A percentile compares a stretch with the other conserved stretches of the same genome.
Conservation (phyloP, 2,797 vertebrate genomes). For the Odontamblyopus rebecca region DNA sequence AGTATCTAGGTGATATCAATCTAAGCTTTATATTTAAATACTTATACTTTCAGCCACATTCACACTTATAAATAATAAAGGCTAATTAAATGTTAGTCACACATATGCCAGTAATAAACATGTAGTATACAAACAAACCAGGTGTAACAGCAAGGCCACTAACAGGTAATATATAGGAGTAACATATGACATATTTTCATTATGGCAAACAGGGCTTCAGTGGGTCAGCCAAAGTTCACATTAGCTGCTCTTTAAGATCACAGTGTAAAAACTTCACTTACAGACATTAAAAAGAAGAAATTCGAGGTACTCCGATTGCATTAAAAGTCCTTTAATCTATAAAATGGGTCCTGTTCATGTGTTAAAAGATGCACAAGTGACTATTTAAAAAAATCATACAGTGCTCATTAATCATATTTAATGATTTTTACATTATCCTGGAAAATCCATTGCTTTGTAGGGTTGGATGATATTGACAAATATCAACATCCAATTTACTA, state of each 20-base stretch:
- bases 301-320: no score
- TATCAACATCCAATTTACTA: no score
- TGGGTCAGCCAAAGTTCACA: no score
- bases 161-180: not conserved
- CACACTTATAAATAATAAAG: slow-evolving; percentile 21
- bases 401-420: no score
- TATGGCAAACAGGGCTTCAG: not conserved
- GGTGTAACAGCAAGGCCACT: not conserved
- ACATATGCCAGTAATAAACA: not conserved
- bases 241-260: no score
- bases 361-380: not conserved
- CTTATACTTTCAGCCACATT: slow-evolving; percentile 35
- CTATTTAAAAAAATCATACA: not conserved
- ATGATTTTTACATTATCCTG: not conserved
- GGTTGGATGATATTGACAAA: not conserved
- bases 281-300: no score
- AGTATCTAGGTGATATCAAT: slow-evolving; percentile 39
- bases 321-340: no score
- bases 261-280: no score
- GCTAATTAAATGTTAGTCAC: not conserved
- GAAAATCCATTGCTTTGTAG: not conserved
- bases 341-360: not conserved
- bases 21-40: slow-evolving; percentile 47
- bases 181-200: not conserved
- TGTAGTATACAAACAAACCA: not conserved